Percentiles rank a stretch among this genome's conserved stretches.
Evolutionary conservation across 2,113 vertebrate genomes (phyloP).

Genomic region (Erythrocercus mccallii): DNA sequence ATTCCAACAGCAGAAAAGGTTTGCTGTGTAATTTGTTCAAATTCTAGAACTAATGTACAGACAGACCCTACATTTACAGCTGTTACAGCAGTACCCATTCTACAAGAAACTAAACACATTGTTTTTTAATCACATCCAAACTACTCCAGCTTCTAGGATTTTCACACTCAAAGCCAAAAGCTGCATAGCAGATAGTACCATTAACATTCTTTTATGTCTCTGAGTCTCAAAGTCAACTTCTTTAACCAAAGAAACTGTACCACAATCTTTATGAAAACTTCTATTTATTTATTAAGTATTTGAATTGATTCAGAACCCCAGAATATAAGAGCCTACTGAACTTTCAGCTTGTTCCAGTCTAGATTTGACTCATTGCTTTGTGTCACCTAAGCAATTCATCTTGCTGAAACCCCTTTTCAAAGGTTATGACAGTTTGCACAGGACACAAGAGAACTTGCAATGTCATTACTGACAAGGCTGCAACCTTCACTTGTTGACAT

Average conservation of each 20-base stretch:
- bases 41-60: background rate
- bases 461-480: constrained; percentile 7
- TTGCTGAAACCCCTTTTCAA: background rate
- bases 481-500: constrained; percentile 30
- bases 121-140: background rate
- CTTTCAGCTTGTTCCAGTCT: background rate
- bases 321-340: background rate
- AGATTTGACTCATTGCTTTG: background rate
- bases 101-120: background rate
- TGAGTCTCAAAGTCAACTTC: background rate
- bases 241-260: background rate
- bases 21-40: background rate
- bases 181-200: background rate
- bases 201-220: background rate
- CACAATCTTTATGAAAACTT: background rate
- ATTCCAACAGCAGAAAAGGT: background rate
- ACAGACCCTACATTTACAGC: background rate
- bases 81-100: background rate
- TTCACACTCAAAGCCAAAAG: background rate
- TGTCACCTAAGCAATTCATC: background rate
- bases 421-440: constrained; percentile 17
- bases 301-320: background rate
- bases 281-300: background rate
- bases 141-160: background rate
- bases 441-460: background rate